Conservation (phyloP, 1,140 invertebrate species). For the Heliconius hermathena region DNA sequence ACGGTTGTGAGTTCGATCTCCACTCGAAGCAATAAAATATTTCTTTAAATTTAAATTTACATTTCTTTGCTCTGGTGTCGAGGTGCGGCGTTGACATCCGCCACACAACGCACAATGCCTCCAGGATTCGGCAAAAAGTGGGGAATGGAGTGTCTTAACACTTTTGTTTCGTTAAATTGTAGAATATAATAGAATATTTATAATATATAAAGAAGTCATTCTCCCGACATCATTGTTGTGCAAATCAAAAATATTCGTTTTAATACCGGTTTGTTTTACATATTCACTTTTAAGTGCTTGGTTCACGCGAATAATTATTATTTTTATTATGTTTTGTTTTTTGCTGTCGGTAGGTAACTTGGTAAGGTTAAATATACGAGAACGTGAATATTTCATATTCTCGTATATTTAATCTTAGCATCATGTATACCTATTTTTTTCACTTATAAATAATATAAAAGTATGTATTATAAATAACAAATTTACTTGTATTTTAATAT, state of each 20-base stretch:
- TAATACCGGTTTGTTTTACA: constrained; percentile 3
- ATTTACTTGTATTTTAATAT: no score
- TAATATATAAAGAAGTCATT: background rate
- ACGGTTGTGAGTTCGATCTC: no score
- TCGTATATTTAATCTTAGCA: background rate
- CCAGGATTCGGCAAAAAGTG: no score
- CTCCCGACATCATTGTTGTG: background rate
- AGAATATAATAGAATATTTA: background rate
- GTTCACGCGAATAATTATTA: background rate
- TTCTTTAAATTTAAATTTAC: no score
- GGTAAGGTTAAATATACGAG: no score
- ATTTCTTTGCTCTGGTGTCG: no score
- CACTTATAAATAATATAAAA: background rate
- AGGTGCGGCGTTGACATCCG: no score
- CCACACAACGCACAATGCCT: no score
- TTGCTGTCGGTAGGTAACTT: no score
- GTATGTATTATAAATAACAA: no score
- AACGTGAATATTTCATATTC: no score
- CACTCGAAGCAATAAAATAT: no score
- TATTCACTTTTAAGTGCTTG: background rate
- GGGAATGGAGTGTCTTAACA: background rate
- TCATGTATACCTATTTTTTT: background rate
- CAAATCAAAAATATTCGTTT: background rate
- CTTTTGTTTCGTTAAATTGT: background rate
- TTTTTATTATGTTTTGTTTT: background rate